phyloP scores from a whole-genome alignment of 2,888 invertebrate genomes.

The Seladonia tumulorum region DNA sequence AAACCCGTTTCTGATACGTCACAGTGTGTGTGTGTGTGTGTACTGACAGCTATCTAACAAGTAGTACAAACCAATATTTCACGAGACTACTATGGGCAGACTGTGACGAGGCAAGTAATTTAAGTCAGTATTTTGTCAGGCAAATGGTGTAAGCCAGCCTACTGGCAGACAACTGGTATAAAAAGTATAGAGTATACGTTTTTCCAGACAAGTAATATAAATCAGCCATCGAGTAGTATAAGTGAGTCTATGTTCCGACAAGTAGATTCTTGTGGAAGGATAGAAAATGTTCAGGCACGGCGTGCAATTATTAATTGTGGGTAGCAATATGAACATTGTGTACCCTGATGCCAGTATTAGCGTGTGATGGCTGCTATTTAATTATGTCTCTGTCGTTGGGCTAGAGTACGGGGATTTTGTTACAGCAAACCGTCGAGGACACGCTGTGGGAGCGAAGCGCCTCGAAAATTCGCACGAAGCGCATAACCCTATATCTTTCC shows the following conservation, averaged over 20 bases:
- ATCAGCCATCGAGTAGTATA: not conserved
- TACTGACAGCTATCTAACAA: no score
- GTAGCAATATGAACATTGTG: not conserved
- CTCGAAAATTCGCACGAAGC: constrained; percentile 12
- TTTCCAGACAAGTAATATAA: no score
- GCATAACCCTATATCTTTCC: constrained; percentile 10
- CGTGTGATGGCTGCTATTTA: not conserved
- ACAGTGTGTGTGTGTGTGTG: no score
- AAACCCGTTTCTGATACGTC: not conserved
- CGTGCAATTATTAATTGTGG: not conserved
- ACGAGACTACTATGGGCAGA: no score
- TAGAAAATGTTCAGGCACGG: not conserved
- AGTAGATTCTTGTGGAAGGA: not conserved
- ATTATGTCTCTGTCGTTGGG: not conserved
- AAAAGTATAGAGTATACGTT: no score
- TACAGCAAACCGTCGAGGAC: not conserved
- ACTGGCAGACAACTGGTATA: no score
- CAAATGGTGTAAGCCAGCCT: no score
- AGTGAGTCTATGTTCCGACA: not conserved
- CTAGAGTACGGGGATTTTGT: not conserved
- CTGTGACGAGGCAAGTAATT: no score
- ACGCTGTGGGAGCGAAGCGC: constrained; percentile 9
- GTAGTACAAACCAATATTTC: no score
- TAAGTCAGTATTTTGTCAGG: no score
- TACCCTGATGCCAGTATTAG: not conserved